phyloP scores from a whole-genome alignment of 1,140 invertebrate species.

The Drosophila sturtevanti region DNA sequence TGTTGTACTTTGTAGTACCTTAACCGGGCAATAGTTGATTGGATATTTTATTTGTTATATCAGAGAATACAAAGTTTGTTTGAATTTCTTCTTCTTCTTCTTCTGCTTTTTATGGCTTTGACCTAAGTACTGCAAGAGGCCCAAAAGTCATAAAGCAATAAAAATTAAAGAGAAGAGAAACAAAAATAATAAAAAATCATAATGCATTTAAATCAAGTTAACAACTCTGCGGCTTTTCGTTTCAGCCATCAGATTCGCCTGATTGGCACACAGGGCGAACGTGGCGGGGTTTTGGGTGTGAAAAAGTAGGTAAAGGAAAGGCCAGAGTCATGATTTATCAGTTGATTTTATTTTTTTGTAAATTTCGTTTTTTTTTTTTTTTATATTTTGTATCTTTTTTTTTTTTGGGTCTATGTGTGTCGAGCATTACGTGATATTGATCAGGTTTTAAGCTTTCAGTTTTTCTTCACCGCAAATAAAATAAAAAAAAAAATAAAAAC shows the following conservation, averaged over 20 bases:
- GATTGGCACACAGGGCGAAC: conserved; percentile 46
- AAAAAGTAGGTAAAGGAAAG: conserved; percentile 44
- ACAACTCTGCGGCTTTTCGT: conserved; percentile 49
- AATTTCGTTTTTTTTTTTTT: conserved; percentile 5
- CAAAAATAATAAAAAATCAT: conserved; percentile 32
- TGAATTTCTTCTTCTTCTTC: too few species aligned
- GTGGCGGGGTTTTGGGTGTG: conserved; percentile 24
- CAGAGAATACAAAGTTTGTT: neutral
- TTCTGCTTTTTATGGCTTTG: neutral
- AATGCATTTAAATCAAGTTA: conserved; percentile 55
- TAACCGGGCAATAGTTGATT: neutral
- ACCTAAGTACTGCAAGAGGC: neutral
- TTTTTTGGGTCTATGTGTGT: conserved; percentile 4
- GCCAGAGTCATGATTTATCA: conserved; percentile 55
- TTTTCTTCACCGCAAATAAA: conserved; percentile 10
- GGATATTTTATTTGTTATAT: neutral
- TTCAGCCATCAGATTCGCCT: conserved; percentile 44
- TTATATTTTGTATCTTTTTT: neutral
- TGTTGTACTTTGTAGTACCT: too few species aligned
- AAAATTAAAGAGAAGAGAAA: neutral
- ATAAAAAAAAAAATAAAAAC: too few species aligned
- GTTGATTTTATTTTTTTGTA: conserved; percentile 9
- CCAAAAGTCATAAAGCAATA: conserved; percentile 7
- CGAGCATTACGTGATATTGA: conserved; percentile 56
- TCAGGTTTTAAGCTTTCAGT: conserved; percentile 32